A percentile compares a stretch with the other conserved stretches of the same genome.
Evolutionary conservation across 1,140 invertebrate species (phyloP).

Genomic region (Drosophila ficusphila): DNA sequence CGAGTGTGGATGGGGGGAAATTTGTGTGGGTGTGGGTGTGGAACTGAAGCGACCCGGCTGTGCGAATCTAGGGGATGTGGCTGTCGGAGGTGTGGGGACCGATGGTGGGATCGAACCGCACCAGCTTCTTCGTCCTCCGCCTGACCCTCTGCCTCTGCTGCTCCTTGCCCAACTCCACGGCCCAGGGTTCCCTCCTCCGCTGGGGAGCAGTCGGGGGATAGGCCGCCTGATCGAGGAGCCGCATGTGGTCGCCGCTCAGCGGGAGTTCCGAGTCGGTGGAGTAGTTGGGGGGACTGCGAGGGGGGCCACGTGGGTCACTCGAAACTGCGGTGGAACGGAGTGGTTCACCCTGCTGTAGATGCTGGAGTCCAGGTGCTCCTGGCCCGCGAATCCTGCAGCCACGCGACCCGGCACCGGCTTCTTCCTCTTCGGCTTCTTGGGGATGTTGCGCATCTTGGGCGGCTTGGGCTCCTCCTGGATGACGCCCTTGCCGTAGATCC

Average conservation of each 20-base stretch:
- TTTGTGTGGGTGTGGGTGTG: neutral
- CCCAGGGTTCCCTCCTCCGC: conserved; percentile 11
- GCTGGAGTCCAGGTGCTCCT: neutral
- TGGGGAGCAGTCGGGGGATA: conserved; percentile 29
- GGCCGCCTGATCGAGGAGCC: conserved; percentile 38
- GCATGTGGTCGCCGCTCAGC: conserved; percentile 18
- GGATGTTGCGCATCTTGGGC: conserved; percentile 45
- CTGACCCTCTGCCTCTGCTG: neutral
- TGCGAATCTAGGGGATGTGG: neutral
- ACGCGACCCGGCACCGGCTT: conserved; percentile 4
- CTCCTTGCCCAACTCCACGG: conserved; percentile 3
- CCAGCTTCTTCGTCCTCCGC: conserved; percentile 1
- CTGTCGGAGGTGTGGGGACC: conserved; percentile 12
- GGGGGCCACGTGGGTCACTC: neutral
- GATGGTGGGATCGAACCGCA: conserved; percentile 4
- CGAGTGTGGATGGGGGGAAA: neutral
- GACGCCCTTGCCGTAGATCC: conserved; percentile 63
- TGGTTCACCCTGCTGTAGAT: conserved; percentile 3
- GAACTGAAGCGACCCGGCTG: neutral
- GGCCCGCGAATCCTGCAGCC: conserved; percentile 20
- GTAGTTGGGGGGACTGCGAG: neutral
- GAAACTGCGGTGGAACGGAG: neutral
- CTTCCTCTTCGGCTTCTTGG: conserved; percentile 38
- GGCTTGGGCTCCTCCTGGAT: conserved; percentile 52
- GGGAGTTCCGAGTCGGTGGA: conserved; percentile 6